Conservation (phyloP, 2,888 invertebrate species). For the Aphodius sticticus region DNA sequence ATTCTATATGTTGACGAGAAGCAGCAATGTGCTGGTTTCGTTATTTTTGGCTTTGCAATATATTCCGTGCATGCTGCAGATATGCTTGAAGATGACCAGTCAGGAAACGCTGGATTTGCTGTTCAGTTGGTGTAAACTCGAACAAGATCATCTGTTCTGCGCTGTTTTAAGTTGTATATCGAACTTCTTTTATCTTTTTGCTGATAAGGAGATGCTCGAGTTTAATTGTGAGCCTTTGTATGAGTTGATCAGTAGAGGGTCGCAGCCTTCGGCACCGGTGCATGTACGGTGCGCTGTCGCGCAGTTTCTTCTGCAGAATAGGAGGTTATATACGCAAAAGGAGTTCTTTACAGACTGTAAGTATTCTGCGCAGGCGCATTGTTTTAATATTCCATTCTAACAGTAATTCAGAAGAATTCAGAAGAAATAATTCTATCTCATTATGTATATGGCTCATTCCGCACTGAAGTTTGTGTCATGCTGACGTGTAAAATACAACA, state of each 20-base stretch:
- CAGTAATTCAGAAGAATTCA: too few relatives aligned
- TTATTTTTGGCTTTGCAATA: conserved; percentile 51
- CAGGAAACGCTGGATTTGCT: conserved; percentile 52
- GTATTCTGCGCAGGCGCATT: not conserved
- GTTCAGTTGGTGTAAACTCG: conserved; percentile 46
- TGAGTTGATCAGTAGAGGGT: conserved; percentile 46
- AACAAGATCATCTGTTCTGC: conserved; percentile 52
- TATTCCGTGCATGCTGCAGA: conserved; percentile 52
- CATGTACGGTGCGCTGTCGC: conserved; percentile 50
- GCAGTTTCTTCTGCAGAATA: conserved; percentile 47
- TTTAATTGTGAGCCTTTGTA: conserved; percentile 43
- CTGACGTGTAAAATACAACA: too few relatives aligned
- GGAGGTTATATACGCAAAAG: conserved; percentile 36
- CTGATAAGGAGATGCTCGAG: conserved; percentile 42
- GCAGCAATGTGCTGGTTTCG: conserved; percentile 35
- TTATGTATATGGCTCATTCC: too few relatives aligned
- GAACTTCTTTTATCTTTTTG: conserved; percentile 48
- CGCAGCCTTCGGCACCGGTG: conserved; percentile 49
- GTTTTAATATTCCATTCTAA: not conserved
- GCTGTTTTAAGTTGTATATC: conserved; percentile 51
- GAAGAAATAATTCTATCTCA: too few relatives aligned
- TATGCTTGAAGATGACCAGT: conserved; percentile 44
- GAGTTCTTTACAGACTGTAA: conserved; percentile 29
- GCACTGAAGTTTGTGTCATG: too few relatives aligned
- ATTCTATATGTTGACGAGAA: conserved; percentile 32